Conservation (phyloP, 2,113 vertebrate genomes). For the Hemiprocne comata region DNA sequence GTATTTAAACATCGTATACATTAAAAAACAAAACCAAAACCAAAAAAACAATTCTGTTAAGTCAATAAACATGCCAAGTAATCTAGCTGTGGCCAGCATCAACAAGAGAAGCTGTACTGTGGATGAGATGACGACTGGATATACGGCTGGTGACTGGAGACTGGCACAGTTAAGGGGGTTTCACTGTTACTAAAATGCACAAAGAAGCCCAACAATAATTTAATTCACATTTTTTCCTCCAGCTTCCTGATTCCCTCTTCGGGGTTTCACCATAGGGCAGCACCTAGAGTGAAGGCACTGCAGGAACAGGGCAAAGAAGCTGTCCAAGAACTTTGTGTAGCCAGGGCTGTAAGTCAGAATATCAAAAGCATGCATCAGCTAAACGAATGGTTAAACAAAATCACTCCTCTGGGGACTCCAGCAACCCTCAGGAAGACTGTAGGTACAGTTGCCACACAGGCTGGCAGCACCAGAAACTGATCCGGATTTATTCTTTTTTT, state of each 20-base stretch:
- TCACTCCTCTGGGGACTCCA: constrained; percentile 35
- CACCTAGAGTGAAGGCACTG: constrained; percentile 53
- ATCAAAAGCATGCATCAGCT: constrained; percentile 69
- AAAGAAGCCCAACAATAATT: constrained; percentile 62
- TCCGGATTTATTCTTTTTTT: background rate
- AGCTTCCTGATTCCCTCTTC: constrained; percentile 29
- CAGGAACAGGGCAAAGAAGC: constrained; percentile 52
- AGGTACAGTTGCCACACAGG: constrained; percentile 49
- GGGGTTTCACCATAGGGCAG: constrained; percentile 56
- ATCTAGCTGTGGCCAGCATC: constrained; percentile 78
- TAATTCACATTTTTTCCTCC: constrained; percentile 61
- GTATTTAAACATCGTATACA: constrained; percentile 86
- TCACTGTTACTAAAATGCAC: constrained; percentile 64
- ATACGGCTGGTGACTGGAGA: constrained; percentile 75
- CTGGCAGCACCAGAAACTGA: constrained; percentile 45
- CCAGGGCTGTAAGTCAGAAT: constrained; percentile 48
- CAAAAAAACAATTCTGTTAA: constrained; percentile 74
- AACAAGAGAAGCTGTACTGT: constrained; percentile 73
- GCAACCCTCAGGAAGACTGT: constrained; percentile 61
- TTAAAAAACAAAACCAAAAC: constrained; percentile 76
- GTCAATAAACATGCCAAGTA: constrained; percentile 88
- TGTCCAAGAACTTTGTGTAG: constrained; percentile 28
- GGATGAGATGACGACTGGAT: constrained; percentile 74
- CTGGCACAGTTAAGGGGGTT: constrained; percentile 76
- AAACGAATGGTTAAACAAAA: constrained; percentile 30